A percentile compares a stretch with the other conserved stretches of the same genome.
Conservation (phyloP, 2,113 vertebrate species). For the Scartelaos histophorus region DNA sequence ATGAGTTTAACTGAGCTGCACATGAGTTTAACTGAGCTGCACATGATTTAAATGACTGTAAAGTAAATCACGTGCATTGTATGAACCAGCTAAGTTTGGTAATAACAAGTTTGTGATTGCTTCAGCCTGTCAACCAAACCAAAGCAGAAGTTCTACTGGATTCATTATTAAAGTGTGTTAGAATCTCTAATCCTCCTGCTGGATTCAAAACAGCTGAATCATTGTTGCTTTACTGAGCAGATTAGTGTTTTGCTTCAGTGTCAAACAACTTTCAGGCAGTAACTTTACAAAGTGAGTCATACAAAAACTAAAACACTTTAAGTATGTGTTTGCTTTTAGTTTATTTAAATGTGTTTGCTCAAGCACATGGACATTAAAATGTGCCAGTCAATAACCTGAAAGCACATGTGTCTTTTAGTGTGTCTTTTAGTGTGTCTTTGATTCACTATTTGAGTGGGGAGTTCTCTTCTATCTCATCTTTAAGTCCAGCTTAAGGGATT, state of each 20-base stretch:
- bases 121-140: background rate
- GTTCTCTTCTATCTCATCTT: background rate
- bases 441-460: background rate
- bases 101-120: background rate
- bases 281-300: background rate
- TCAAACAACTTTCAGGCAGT: background rate
- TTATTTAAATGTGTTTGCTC: background rate
- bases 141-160: background rate
- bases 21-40: slow-evolving; percentile 8
- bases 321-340: background rate
- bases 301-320: background rate
- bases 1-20: slow-evolving; percentile 24
- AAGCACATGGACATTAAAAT: background rate
- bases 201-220: background rate
- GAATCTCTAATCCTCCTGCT: background rate
- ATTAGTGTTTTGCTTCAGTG: background rate
- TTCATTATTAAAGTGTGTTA: no score
- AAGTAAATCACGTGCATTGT: slow-evolving; percentile 32
- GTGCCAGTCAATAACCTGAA: background rate
- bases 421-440: no score
- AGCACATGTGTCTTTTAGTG: background rate
- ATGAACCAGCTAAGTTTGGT: background rate
- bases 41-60: slow-evolving; percentile 24
- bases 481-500: slow-evolving; percentile 9
- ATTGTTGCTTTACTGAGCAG: background rate